Percentiles rank a stretch among this genome's conserved stretches.
These are phyloP conservation scores for Galeopsomyia nigrocyanea DNA, from an alignment of 2,888 invertebrate species.

Conservation along the genomic window DNA sequence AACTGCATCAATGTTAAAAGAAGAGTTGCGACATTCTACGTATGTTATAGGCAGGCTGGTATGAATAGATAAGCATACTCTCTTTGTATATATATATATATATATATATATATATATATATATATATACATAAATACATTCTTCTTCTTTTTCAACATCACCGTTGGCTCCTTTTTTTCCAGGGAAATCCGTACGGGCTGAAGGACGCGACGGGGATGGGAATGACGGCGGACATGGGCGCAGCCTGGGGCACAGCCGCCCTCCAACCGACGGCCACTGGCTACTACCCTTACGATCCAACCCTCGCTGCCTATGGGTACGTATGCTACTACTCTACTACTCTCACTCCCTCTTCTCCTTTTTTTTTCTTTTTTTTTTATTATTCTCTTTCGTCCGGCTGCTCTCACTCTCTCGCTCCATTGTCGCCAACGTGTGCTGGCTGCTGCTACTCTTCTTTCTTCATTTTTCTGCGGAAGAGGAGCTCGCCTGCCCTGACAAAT, in stretches of 20 bases:
- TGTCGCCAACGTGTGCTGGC: no score
- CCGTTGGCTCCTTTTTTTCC: conserved; percentile 67
- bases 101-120: no score
- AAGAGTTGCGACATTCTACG: no score
- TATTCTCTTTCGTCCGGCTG: conserved; percentile 12
- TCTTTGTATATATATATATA: no score
- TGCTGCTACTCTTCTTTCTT: no score
- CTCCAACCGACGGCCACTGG: conserved; percentile 88
- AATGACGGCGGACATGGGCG: conserved; percentile 85
- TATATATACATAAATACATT: no score
- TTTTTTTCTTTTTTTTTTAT: conserved; percentile 26
- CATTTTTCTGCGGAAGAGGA: no score
- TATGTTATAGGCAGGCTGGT: no score
- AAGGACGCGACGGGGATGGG: conserved; percentile 81
- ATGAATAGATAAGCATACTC: no score
- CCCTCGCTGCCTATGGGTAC: conserved; percentile 94
- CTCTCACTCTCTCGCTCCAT: conserved; percentile 8
- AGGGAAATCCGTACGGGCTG: conserved; percentile 92
- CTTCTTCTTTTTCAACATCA: no score
- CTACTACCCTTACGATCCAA: conserved; percentile 94
- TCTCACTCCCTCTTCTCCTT: background rate
- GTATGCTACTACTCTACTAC: conserved; percentile 65
- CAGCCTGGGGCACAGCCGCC: conserved; percentile 92
- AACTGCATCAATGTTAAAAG: no score
- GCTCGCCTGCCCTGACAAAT: no score